Evolutionary conservation across 2,888 invertebrate species (phyloP).

Genomic region (Oxyteleia sp.): DNA sequence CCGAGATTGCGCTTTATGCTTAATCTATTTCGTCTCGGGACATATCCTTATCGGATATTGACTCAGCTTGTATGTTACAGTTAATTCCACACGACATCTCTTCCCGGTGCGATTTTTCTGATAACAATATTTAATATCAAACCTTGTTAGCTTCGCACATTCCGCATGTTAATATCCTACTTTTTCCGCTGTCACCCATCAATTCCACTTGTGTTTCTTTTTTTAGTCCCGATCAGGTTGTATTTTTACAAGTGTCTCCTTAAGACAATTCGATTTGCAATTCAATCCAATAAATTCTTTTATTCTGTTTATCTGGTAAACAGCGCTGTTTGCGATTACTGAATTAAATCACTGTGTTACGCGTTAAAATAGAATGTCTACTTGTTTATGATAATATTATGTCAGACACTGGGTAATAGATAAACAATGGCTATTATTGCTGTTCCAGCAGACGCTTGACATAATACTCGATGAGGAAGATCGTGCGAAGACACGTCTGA

Average conservation of each 20-base stretch:
- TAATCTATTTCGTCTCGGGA: slow-evolving; percentile 68
- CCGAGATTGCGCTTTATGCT: slow-evolving; percentile 63
- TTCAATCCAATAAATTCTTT: slow-evolving; percentile 35
- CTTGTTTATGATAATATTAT: slow-evolving; percentile 43
- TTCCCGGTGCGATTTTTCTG: slow-evolving; percentile 49
- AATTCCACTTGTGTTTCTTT: background rate
- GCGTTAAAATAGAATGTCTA: slow-evolving; percentile 31
- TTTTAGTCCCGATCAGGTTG: background rate
- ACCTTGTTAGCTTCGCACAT: slow-evolving; percentile 14
- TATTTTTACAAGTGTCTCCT: slow-evolving; percentile 7
- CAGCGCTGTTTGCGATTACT: slow-evolving; percentile 30
- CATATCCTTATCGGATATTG: slow-evolving; percentile 59
- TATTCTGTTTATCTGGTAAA: slow-evolving; percentile 35
- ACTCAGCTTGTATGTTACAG: slow-evolving; percentile 34
- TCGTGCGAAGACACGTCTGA: slow-evolving; percentile 2
- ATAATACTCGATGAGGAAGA: slow-evolving; percentile 27
- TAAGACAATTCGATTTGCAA: slow-evolving; percentile 40
- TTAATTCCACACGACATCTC: slow-evolving; percentile 48
- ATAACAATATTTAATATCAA: slow-evolving; percentile 45
- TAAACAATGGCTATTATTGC: slow-evolving; percentile 36
- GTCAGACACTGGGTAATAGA: slow-evolving; percentile 38
- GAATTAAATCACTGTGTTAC: slow-evolving; percentile 5
- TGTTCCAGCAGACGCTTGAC: slow-evolving; percentile 26
- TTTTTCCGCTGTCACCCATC: background rate
- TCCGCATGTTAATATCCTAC: background rate